These are phyloP conservation scores for Alethe castanea DNA, from an alignment of 2,113 vertebrate species.

Conservation along the genomic window DNA sequence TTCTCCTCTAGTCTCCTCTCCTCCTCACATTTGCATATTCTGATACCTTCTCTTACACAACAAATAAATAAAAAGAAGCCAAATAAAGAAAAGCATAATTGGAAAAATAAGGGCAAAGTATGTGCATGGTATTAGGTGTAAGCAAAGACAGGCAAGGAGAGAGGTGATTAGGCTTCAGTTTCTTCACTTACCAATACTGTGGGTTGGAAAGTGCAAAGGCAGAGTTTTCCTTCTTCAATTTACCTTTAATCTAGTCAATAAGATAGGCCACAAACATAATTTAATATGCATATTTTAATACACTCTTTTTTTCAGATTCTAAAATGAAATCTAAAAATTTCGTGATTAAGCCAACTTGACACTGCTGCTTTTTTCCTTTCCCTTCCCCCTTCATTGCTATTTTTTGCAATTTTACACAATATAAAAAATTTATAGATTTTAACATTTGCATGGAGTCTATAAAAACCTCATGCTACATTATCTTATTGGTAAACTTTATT, in stretches of 20 bases:
- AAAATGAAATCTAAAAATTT: background rate
- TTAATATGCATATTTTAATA: background rate
- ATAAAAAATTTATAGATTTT: constrained; percentile 57
- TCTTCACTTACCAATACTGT: background rate
- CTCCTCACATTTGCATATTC: background rate
- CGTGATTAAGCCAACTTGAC: background rate
- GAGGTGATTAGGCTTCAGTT: background rate
- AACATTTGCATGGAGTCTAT: constrained; percentile 40
- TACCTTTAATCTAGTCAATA: background rate
- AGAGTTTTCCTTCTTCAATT: background rate
- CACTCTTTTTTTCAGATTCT: background rate
- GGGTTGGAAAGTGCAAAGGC: background rate
- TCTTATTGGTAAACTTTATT: constrained; percentile 40
- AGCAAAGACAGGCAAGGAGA: background rate
- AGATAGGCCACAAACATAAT: background rate
- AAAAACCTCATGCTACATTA: constrained; percentile 29
- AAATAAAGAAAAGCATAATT: background rate
- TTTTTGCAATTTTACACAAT: constrained; percentile 16
- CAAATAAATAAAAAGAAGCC: background rate
- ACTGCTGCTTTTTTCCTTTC: background rate
- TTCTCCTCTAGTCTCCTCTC: background rate
- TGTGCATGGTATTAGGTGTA: background rate
- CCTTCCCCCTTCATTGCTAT: background rate
- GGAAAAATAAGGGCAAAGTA: background rate
- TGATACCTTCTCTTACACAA: background rate